A percentile compares a stretch with the other conserved stretches of the same genome.
Evolutionary conservation across 2,113 vertebrate genomes (phyloP).

Genomic region (Synodontis membranacea): DNA sequence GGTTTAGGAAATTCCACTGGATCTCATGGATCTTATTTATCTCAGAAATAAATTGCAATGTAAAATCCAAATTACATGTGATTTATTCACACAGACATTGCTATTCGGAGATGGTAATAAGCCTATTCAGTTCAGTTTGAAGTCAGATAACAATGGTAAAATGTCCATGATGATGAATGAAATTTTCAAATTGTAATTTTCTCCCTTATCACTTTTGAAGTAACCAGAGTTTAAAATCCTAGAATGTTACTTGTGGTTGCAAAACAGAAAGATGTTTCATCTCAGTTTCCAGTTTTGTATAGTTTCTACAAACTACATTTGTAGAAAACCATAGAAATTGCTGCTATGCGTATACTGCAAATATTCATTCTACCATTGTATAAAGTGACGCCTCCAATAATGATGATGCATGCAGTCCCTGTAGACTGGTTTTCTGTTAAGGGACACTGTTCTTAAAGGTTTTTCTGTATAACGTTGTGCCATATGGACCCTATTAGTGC

Average conservation of each 20-base stretch:
- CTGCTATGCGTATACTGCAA: background rate
- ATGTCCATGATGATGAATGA: background rate
- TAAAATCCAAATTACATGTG: background rate
- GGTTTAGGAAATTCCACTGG: background rate
- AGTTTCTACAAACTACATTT: background rate
- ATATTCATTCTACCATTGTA: too few species aligned
- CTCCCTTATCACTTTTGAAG: background rate
- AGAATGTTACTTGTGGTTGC: background rate
- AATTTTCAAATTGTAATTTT: background rate
- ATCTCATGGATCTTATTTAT: too few species aligned
- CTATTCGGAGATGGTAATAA: background rate
- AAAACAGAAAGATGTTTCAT: background rate
- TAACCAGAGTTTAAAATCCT: background rate
- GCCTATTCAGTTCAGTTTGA: background rate
- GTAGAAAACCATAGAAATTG: background rate
- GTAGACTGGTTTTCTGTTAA: background rate
- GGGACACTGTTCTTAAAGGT: background rate
- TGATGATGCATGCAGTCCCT: background rate
- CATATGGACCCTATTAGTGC: conserved; percentile 56
- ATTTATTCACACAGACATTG: background rate
- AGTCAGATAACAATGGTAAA: background rate
- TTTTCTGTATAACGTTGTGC: conserved; percentile 29
- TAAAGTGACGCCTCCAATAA: too few species aligned
- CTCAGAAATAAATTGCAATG: background rate
- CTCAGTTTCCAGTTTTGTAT: background rate